Conservation (phyloP, 2,797 vertebrate genomes). For the Garrulus glandarius region DNA sequence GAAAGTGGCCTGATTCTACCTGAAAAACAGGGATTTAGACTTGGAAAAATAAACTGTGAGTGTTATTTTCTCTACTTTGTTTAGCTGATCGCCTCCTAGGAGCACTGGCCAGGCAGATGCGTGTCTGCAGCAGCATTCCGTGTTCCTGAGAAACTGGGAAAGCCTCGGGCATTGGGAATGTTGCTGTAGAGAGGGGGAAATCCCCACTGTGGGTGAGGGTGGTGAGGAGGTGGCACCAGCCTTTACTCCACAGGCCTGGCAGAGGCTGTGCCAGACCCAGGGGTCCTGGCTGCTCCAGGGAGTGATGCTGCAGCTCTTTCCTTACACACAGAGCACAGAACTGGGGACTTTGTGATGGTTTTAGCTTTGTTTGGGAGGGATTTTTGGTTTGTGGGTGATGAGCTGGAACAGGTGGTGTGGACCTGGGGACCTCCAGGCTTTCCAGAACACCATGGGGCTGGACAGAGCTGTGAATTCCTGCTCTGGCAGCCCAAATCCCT, state of each 20-base stretch:
- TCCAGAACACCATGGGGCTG: rapidly evolving
- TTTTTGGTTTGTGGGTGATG: neutral
- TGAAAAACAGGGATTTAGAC: neutral
- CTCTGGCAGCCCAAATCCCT: neutral
- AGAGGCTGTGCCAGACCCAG: neutral
- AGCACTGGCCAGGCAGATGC: neutral
- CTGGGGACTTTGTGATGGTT: neutral
- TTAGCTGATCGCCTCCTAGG: rapidly evolving
- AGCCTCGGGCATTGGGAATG: neutral
- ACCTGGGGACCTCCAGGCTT: neutral
- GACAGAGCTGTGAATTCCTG: neutral
- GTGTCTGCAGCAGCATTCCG: neutral
- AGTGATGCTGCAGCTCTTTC: neutral
- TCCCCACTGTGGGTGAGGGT: rapidly evolving
- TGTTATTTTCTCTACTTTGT: neutral
- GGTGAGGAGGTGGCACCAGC: neutral
- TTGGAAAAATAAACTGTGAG: neutral
- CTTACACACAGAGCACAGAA: neutral
- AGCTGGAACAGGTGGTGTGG: neutral
- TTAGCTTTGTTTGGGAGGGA: rapidly evolving
- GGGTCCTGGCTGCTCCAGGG: neutral
- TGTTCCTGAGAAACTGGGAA: neutral
- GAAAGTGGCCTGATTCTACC: neutral
- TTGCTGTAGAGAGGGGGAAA: neutral
- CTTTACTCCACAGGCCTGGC: neutral